Conservation (phyloP, 2,888 invertebrate genomes). For the Byasa hedistus region DNA sequence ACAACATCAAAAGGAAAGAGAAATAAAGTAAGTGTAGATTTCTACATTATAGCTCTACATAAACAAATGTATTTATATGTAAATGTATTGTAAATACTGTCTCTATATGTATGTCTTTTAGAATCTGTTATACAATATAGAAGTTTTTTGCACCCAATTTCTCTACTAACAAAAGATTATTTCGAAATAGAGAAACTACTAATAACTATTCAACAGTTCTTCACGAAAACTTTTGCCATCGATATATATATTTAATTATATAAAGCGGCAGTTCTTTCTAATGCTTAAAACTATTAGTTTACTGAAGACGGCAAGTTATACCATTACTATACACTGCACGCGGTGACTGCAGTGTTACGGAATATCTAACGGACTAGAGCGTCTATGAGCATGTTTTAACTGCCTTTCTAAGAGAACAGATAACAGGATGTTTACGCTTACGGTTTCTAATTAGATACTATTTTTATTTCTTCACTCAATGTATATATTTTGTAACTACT, state of each 20-base stretch:
- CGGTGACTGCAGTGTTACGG: slow-evolving; percentile 9
- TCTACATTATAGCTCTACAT: too few species aligned
- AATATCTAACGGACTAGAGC: slow-evolving; percentile 10
- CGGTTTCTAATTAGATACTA: slow-evolving; percentile 5
- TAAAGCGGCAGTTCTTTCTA: slow-evolving; percentile 8
- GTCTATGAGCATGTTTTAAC: slow-evolving; percentile 2
- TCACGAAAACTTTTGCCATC: slow-evolving; percentile 5
- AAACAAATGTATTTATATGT: too few species aligned
- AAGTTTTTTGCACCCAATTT: too few species aligned
- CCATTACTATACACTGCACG: slow-evolving; percentile 19
- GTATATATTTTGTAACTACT: background rate
- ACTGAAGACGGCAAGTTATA: slow-evolving; percentile 1
- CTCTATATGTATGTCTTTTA: too few species aligned
- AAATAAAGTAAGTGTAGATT: too few species aligned
- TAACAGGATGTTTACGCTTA: slow-evolving; percentile 8
- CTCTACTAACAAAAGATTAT: background rate
- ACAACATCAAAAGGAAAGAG: too few species aligned
- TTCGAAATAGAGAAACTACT: slow-evolving; percentile 2
- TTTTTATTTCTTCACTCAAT: background rate
- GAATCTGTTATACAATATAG: too few species aligned
- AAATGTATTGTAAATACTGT: too few species aligned
- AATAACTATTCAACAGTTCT: slow-evolving; percentile 3
- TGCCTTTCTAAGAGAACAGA: slow-evolving; percentile 7
- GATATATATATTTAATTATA: slow-evolving; percentile 1
- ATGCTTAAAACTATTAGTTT: slow-evolving; percentile 4